Base-by-base conservation (phyloP, 2,888 invertebrate species). In the Mantis religiosa region DNA sequence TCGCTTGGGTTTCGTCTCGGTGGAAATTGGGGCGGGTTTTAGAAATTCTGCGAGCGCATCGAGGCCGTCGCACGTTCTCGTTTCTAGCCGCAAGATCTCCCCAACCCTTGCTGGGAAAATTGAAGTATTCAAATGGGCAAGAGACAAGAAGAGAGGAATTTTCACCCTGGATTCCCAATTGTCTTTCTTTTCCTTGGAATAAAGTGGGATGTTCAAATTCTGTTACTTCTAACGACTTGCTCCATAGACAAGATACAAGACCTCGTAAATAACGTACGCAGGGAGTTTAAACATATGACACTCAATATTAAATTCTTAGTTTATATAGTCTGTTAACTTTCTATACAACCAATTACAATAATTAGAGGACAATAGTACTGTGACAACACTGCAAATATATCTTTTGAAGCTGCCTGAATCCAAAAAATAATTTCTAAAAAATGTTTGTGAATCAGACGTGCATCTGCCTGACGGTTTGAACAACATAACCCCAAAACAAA, bases 11-110 rank as follows among this genome's bases (percentile, higher is more conserved):
- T 86, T 86, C 86, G 81, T 81, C 71, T 54, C 30, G 71, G 25
- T 86, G 81, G 81, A 81, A 86, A 86, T 86, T 86, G 86, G 86
- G 54, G n/a, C 81, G 81, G 86, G 86, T 86, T 86, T 86, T 86
- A 86, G 81, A 86, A 86, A 86, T 86, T 81, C 81, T 86, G 71
- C 8, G 86, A 54, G 54, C 54, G 54, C 47, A 47, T 7, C 20
- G 54, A 71, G 54, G 54, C 54, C 54, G 54, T 71, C 54, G 20
- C 54, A 71, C 54, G 54, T 71, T 71, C 28, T 20, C 71, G 3
- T 71, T 81, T 71, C 47, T 81, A 86, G 30, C 86, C 86, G 86
- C 86, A 86, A 81, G 81, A 81, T 71, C 86, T 27, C 47, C n/a
- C 47, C n/a, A 15, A 27, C 3, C 54, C 54, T 6, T 71, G 54